A percentile compares a stretch with the other conserved stretches of the same genome.
Conservation (phyloP, 2,888 invertebrate genomes). For the Therioaphis trifolii region DNA sequence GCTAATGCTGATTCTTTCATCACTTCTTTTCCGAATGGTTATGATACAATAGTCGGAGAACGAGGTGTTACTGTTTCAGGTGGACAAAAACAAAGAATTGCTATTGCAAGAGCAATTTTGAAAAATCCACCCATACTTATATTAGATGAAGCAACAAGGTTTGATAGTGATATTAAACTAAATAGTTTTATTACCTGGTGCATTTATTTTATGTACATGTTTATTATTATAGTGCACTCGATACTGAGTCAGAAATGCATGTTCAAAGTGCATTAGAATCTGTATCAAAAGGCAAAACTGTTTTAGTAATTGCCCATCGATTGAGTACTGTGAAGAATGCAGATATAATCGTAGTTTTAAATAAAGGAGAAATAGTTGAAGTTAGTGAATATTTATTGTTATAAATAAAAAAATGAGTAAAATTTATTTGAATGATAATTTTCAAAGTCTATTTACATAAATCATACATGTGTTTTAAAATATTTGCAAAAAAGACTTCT, state of each 20-base stretch:
- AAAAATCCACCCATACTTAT: slow-evolving; percentile 90
- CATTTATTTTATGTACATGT: not conserved
- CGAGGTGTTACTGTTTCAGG: slow-evolving; percentile 92
- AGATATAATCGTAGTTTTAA: slow-evolving; percentile 90
- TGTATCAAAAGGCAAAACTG: slow-evolving; percentile 86
- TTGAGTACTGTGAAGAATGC: slow-evolving; percentile 92
- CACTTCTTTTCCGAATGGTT: slow-evolving; percentile 81
- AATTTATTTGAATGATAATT: not conserved
- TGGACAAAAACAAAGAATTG: slow-evolving; percentile 94
- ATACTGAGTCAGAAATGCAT: slow-evolving; percentile 90
- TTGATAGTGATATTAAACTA: slow-evolving; percentile 52
- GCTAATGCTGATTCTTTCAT: slow-evolving; percentile 97
- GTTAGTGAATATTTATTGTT: slow-evolving; percentile 70
- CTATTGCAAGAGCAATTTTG: slow-evolving; percentile 91
- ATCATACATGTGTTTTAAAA: too few relatives aligned
- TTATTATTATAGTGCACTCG: slow-evolving; percentile 79
- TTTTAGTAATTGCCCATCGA: slow-evolving; percentile 94
- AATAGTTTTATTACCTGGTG: not conserved
- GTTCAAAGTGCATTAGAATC: slow-evolving; percentile 90
- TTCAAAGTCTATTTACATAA: not conserved
- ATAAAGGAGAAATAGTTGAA: slow-evolving; percentile 85
- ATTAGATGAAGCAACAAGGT: slow-evolving; percentile 96
- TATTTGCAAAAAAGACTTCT: too few relatives aligned
- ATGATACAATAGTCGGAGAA: slow-evolving; percentile 88
- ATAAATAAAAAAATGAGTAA: not conserved